Conservation (phyloP, 2,888 invertebrate species). For the Torymus auratus region DNA sequence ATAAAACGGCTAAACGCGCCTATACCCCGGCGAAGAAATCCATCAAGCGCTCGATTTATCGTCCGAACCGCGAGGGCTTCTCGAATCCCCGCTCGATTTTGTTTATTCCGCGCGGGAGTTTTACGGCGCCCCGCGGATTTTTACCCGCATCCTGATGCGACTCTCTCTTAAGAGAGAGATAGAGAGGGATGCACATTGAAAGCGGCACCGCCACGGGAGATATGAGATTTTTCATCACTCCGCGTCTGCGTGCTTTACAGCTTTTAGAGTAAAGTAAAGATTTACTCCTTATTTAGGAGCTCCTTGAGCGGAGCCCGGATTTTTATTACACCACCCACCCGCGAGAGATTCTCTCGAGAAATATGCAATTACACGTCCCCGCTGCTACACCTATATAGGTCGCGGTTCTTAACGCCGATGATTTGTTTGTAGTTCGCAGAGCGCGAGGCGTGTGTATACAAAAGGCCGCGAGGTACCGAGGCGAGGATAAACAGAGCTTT, state of each 20-base stretch:
- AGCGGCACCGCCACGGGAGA: slow-evolving; percentile 10
- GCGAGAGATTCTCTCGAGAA: slow-evolving; percentile 20
- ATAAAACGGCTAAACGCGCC: no score
- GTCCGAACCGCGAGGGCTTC: background rate
- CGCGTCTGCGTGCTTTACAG: slow-evolving; percentile 23
- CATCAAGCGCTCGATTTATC: slow-evolving; percentile 28
- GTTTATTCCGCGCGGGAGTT: slow-evolving; percentile 39
- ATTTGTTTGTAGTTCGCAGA: slow-evolving; percentile 8
- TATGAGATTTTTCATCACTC: slow-evolving; percentile 48
- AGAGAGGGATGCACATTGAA: background rate
- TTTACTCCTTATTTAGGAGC: slow-evolving; percentile 45
- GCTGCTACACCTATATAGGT: no score
- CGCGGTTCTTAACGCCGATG: background rate
- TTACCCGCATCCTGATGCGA: slow-evolving; percentile 14
- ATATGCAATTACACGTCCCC: slow-evolving; percentile 33
- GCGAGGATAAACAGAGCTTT: background rate
- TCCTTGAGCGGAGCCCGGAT: background rate
- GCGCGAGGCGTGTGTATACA: background rate
- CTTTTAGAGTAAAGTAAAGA: slow-evolving; percentile 49
- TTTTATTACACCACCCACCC: slow-evolving; percentile 8
- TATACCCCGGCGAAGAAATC: slow-evolving; percentile 7
- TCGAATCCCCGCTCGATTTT: slow-evolving; percentile 37
- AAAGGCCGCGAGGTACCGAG: background rate
- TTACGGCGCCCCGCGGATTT: slow-evolving; percentile 45
- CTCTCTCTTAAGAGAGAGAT: slow-evolving; percentile 2